Evolutionary conservation across 2,797 vertebrate genomes (phyloP).

Genomic region (Acestrorhynchus altus): DNA sequence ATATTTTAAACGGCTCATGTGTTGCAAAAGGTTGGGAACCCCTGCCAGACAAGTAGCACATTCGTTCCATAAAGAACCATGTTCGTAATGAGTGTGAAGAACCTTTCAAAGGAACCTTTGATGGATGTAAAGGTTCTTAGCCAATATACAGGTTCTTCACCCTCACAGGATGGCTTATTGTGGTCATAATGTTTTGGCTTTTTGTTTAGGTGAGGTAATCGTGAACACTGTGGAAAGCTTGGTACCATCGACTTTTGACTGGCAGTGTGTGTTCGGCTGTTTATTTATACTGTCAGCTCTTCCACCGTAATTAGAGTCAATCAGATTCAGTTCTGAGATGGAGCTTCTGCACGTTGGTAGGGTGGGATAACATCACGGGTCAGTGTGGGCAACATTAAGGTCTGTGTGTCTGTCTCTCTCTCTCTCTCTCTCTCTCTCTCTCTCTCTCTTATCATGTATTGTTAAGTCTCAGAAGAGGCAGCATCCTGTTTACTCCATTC

Average conservation of each 20-base stretch:
- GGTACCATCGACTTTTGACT: background rate
- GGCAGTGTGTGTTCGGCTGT: background rate
- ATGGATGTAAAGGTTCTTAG: too few relatives aligned
- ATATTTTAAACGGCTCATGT: too few relatives aligned
- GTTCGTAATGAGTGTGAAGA: too few relatives aligned
- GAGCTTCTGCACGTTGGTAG: slow-evolving; percentile 41
- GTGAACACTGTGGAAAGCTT: background rate
- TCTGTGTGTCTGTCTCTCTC: slow-evolving; percentile 13
- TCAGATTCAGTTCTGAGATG: slow-evolving; percentile 13
- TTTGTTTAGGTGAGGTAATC: too few relatives aligned
- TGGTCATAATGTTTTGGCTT: too few relatives aligned
- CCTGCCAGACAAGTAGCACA: too few relatives aligned
- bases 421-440: slow-evolving; percentile 16
- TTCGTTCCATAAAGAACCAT: too few relatives aligned
- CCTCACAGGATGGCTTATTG: too few relatives aligned
- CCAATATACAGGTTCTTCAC: too few relatives aligned
- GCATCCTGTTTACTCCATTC: slow-evolving; percentile 60
- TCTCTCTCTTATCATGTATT: slow-evolving; percentile 45
- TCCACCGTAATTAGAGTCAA: background rate
- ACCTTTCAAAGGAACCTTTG: too few relatives aligned
- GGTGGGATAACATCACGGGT: slow-evolving; percentile 42
- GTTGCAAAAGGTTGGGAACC: too few relatives aligned
- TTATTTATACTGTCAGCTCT: slow-evolving; percentile 5
- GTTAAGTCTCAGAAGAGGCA: slow-evolving; percentile 40
- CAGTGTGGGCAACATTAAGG: slow-evolving; percentile 24